Conservation (phyloP, 2,797 vertebrate genomes). For the Oryzias dopingdopingensis region DNA sequence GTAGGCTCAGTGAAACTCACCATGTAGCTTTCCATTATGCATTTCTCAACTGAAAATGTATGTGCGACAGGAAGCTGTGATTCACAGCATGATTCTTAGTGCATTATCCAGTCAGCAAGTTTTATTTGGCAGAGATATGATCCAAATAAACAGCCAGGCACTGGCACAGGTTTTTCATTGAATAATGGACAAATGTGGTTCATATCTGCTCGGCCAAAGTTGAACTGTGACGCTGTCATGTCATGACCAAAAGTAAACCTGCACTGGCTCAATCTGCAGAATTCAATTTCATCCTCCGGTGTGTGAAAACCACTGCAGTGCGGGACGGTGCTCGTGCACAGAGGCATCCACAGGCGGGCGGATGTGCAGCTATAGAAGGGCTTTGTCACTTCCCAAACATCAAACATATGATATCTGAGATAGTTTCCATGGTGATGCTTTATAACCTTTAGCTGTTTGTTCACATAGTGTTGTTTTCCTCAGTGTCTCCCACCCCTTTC, state of each 20-base stretch:
- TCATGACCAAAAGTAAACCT: constrained; percentile 1
- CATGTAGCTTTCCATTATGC: constrained; percentile 31
- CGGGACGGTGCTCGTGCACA: neutral
- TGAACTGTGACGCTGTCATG: constrained; percentile 1
- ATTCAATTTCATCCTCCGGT: constrained; percentile 9
- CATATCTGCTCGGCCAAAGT: constrained; percentile 16
- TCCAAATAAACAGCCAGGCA: constrained; percentile 37
- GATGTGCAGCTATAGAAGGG: constrained; percentile 3
- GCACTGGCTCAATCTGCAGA: constrained; percentile 1
- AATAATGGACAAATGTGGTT: constrained; percentile 12
- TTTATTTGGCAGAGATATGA: constrained; percentile 42
- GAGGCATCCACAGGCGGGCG: neutral
- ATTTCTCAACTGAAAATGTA: constrained; percentile 38
- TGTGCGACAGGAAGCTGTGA: constrained; percentile 19
- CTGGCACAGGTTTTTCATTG: constrained; percentile 17
- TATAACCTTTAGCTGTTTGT: constrained; percentile 3
- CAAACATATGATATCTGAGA: constrained; percentile 10
- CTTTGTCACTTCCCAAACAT: constrained; percentile 9
- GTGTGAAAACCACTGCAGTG: neutral
- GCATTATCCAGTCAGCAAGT: constrained; percentile 62
- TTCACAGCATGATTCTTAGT: constrained; percentile 31
- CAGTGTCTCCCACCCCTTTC: neutral
- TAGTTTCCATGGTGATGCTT: constrained; percentile 5
- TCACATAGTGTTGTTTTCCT: constrained; percentile 3
- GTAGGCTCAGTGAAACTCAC: constrained; percentile 6